These are phyloP conservation scores for Porphyrio hochstetteri DNA, from an alignment of 2,113 vertebrate species.

Conservation along the genomic window DNA sequence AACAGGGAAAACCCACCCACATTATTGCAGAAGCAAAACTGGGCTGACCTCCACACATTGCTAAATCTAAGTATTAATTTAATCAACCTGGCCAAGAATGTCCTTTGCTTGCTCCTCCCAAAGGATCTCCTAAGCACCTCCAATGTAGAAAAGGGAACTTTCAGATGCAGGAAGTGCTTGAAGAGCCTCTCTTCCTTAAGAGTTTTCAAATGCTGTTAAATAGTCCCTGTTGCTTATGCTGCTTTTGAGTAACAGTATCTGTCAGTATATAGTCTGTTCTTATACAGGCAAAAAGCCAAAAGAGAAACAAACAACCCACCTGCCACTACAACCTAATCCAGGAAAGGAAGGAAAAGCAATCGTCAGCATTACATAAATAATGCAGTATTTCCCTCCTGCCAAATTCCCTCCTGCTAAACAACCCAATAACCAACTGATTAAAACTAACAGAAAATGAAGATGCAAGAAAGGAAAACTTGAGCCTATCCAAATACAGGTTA, in stretches of 20 bases:
- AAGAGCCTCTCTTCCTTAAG: not conserved
- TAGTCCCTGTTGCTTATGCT: not conserved
- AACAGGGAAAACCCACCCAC: not conserved
- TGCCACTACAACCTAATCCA: not conserved
- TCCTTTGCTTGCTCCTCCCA: not conserved
- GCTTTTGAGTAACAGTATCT: no score
- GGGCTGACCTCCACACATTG: not conserved
- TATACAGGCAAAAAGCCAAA: not conserved
- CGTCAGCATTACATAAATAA: not conserved
- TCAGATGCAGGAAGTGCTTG: not conserved
- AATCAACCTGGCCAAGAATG: not conserved
- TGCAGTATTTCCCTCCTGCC: not conserved
- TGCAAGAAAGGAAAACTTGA: not conserved
- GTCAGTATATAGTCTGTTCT: not conserved
- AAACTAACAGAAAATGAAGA: not conserved
- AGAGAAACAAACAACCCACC: not conserved
- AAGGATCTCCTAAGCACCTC: not conserved
- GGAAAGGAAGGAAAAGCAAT: not conserved
- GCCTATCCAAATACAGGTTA: no score
- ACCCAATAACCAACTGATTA: not conserved
- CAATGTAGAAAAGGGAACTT: not conserved
- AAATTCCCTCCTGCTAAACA: not conserved
- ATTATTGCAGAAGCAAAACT: not conserved
- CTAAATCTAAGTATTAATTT: not conserved
- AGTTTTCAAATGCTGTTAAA: not conserved